A percentile compares a stretch with the other conserved stretches of the same genome.
Evolutionary conservation across 2,113 vertebrate genomes (phyloP).

Genomic region (Montifringilla adamsi): DNA sequence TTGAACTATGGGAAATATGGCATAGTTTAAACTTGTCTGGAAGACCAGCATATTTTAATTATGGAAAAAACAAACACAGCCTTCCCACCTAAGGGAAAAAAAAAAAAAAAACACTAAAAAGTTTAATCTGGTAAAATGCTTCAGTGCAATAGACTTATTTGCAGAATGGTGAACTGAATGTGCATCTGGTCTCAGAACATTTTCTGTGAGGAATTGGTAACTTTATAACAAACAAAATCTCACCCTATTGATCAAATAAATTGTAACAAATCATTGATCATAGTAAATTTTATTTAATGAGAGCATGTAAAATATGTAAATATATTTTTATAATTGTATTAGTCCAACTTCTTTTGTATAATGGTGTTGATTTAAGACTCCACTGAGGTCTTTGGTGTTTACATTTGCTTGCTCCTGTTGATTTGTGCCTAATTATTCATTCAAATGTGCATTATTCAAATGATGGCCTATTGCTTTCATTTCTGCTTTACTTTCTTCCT

Average conservation of each 20-base stretch:
- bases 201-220: not conserved
- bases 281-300: not conserved
- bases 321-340: not conserved
- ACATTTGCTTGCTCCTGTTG: slow-evolving; percentile 1
- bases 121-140: not conserved
- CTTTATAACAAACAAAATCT: not conserved
- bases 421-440: slow-evolving; percentile 15
- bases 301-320: not conserved
- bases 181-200: not conserved
- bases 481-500: not conserved
- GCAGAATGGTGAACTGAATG: not conserved
- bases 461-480: slow-evolving; percentile 7
- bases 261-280: not conserved
- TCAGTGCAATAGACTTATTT: not conserved
- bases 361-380: not conserved
- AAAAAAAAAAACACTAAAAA: not conserved
- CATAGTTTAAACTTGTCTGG: not conserved
- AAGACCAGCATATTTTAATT: not conserved
- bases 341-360: not conserved
- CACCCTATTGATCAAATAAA: not conserved
- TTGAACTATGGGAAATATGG: not conserved
- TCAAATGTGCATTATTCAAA: slow-evolving; percentile 17
- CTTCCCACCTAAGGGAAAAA: rapidly evolving
- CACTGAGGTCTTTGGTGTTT: not conserved
- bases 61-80: not conserved